Evolutionary conservation across 2,797 vertebrate genomes (phyloP), one percentile per base, ranked within the genome.

Genomic region (Octomys mimax): DNA sequence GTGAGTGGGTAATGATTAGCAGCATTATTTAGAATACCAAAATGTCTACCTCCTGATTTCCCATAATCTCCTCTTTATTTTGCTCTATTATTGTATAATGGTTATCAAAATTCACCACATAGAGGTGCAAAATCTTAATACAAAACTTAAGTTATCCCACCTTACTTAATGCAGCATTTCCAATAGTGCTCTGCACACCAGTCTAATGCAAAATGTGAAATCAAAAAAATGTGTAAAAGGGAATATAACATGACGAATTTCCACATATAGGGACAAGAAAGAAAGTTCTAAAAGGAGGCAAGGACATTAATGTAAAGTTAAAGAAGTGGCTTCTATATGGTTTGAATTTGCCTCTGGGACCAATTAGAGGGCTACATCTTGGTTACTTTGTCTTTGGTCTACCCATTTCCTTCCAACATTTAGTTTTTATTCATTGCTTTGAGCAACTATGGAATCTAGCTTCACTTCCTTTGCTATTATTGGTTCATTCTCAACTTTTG

Each of bases 401-500:
- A 82, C 33, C 7, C 36, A 4, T 87, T 95, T 90, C 54, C 57
- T 22, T 84, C 70, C 39, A 85, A 13, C 36, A 54, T 95, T 36
- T 62, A 64, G 57, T 75, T 83, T 94, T 46, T 42, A 42, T 92
- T 88, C 46, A 49, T 78, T 83, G 93, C 92, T 88, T 57, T 88
- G 89, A 73, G 62, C 11, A 18, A 49, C 78, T 6, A 46, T 59
- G 11, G 39, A 5, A 5, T 21, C 95, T 81, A n/a, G 26, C 31
- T n/a, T 95, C 9, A 42, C 31, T 81, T 88, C 79, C 18, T 85
- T 84, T 86, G 39, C 31, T 93, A 19, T 62, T 79, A 13, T 18
- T 18, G 54, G 42, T 77, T 97, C 12, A 87, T 31, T 36, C 62
- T 87, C 57, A 95, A 26, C 26, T 96, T 94, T 18, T n/a, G 81